Evolutionary conservation across 2,113 vertebrate genomes (phyloP), one percentile per base, ranked within the genome.

Genomic region (Aspidoscelis tigris): DNA sequence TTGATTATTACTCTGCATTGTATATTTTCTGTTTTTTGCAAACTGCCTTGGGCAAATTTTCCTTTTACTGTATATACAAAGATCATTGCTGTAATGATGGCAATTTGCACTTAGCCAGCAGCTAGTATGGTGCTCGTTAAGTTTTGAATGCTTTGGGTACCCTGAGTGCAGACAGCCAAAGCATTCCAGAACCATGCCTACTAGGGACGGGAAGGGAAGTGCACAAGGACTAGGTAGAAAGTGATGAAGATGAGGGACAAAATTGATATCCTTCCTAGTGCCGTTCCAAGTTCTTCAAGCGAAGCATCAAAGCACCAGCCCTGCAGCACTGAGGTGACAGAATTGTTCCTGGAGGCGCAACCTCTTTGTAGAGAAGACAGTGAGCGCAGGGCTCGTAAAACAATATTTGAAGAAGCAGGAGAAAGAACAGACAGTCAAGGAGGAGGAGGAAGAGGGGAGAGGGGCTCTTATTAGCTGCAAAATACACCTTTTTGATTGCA

Each of bases 311-410:
- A 92, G 91, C 11, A 87, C 33, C 58, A 83, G 61, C 80, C 88
- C 87, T 84, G 80, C 84, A 92, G 91, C 87, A 86, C 5, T 69
- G 33, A 91, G 90, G 93, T 88, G 90, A 93, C 83, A 91, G 90
- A 94, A 92, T 85, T 16, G 55, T 89, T 81, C 91, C 94, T 87
- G 69, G 55, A 90, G 90, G 93, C 12, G 1, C 78, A 92, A 81
- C 81, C 92, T 41, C 86, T 89, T 78, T 91, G 90, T 90, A 73
- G 82, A 78, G 87, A 55, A 91, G 85, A 84, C 41, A 84, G 88
- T 73, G 80, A 91, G 90, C 85, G 89, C 82, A 1, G 41, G 87
- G 87, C 84, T 92, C 33, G 0, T 93, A 92, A 94, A 94, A 90
- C 90, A 92, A 76, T 89, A 91, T 91, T 92, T 93, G 89, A 87